Conservation (phyloP, 2,797 vertebrate genomes). For the Mus spretus region DNA sequence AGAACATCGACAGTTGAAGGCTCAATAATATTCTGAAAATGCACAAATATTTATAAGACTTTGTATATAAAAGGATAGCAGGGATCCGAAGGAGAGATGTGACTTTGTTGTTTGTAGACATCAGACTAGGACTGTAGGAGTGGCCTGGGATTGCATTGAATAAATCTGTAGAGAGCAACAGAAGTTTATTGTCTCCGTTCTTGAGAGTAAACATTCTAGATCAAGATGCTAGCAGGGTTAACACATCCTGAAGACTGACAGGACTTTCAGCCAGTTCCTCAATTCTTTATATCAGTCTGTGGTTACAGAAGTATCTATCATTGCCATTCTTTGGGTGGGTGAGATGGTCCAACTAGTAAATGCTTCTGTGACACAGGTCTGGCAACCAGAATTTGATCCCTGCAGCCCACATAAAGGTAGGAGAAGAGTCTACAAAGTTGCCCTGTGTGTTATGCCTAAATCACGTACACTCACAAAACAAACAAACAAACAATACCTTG, state of each 20-base stretch:
- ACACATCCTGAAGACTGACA: neutral
- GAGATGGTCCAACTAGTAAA: neutral
- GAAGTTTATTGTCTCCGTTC: neutral
- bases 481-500: neutral
- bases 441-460: neutral
- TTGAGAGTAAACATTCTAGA: neutral
- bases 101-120: fast-evolving
- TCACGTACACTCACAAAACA: neutral
- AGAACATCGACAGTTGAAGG: neutral
- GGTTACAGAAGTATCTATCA: neutral
- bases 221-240: too few species aligned
- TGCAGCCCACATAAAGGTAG: neutral
- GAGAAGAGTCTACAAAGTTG: neutral
- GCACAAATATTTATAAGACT: neutral
- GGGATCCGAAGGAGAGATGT: fast-evolving
- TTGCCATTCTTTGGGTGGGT: neutral
- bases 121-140: neutral
- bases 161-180: neutral
- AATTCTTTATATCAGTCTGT: neutral
- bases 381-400: neutral
- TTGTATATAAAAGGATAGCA: neutral
- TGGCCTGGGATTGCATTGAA: neutral
- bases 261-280: neutral
- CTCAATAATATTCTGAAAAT: neutral
- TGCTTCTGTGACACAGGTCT: neutral